Evolutionary conservation across 2,797 vertebrate species (phyloP), one percentile per base, ranked within the genome.

Genomic region (Acipenser transmontanus): DNA sequence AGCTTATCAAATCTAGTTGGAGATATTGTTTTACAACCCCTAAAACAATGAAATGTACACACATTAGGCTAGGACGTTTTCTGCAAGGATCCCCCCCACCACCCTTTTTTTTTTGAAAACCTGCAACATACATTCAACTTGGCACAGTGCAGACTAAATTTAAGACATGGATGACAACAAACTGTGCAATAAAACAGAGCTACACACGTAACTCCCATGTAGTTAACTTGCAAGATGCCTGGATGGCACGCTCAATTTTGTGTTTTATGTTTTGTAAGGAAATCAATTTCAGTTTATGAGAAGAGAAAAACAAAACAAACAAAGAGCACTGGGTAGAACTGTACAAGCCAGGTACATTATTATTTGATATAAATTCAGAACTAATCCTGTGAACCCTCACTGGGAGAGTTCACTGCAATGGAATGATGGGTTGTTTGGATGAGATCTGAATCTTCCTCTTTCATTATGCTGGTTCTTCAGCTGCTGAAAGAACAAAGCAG

Each of bases 61-160:
- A 87, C 87, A 87, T 86, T 85, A 87, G 85, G 79, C 87, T 87
- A 84, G 65, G 71, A 84, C 80, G 82, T 71, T 79, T 34, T 63
- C 68, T 84, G 79, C 74, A 86, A 80, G 83, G 80, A 75, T 66
- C 68, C 73, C 64, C 61, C 62, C 49, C 3, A 34, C 34, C 34
- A 34, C 34, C 34, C 34, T 59, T 61, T 68, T 65, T 74, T 68
- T 67, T 72, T 66, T 74, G 64, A 52, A 73, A 76, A 76, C 70
- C 63, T 80, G 86, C 76, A 80, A 85, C 65, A 12, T 90, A 93
- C 89, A 93, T 93, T 94, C 87, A 92, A 87, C 87, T 93, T 88
- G 91, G 92, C 93, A 93, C 93, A 89, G 91, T 88, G 89, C 89
- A 91, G 86, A 91, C 91, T 89, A 93, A 87, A 88, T 85, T 87